Evolutionary conservation across 2,113 vertebrate species (phyloP).

Genomic region (Spermophilus dauricus): DNA sequence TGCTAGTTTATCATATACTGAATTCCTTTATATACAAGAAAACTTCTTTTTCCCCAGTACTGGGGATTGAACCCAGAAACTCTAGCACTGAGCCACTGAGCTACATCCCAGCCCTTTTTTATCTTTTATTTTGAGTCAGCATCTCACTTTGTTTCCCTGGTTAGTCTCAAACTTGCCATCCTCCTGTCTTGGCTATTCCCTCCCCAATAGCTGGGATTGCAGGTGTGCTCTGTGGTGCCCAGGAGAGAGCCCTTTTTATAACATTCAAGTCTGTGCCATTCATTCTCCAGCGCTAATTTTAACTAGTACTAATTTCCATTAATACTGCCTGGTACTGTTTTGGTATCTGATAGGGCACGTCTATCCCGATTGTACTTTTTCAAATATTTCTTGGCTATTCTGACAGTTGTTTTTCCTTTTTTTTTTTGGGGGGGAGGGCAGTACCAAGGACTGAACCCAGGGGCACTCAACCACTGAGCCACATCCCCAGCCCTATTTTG

Average conservation of each 20-base stretch:
- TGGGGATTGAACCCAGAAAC: not conserved
- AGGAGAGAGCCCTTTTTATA: not conserved
- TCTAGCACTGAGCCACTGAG: not conserved
- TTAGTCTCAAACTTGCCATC: not conserved
- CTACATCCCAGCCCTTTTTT: not conserved
- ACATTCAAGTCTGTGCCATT: not conserved
- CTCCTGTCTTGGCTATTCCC: not conserved
- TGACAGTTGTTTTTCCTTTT: not conserved
- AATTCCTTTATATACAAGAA: not conserved
- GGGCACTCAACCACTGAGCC: too few relatives aligned
- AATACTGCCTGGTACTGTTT: not conserved
- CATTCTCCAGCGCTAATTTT: not conserved
- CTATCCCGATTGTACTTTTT: not conserved
- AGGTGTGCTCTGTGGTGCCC: not conserved
- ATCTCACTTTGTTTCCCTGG: too few relatives aligned
- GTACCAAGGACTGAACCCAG: too few relatives aligned
- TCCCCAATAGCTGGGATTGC: not conserved
- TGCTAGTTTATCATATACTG: not conserved
- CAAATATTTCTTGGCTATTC: constrained; percentile 23
- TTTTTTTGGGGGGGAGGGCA: too few relatives aligned
- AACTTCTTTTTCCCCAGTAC: not conserved
- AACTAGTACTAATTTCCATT: not conserved
- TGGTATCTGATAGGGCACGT: not conserved
- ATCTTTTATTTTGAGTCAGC: too few relatives aligned
- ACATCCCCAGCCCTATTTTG: too few relatives aligned